Base-by-base conservation (phyloP, 2,888 invertebrate genomes). In the Oligia strigilis region DNA sequence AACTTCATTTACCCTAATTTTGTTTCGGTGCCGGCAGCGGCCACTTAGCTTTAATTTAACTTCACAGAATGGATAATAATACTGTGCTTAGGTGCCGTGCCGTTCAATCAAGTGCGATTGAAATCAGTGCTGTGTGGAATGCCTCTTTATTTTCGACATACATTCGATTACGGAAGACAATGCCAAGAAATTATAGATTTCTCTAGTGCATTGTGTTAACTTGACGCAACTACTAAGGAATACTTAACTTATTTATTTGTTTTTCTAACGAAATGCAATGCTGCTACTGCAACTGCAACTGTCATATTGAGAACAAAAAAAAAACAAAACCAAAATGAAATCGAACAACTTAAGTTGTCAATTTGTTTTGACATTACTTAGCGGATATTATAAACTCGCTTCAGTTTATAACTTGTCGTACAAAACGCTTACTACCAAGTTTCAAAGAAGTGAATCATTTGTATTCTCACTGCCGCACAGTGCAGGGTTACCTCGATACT, bases 391-490 rank as follows among this genome's bases (percentile, higher is more conserved):
- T 0, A 19, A 40, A 11, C 40, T 40, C 40, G 11, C 65, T 65
- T 40, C 5, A 65, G 40, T 23, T 0, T 71, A 13, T 79, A 60
- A 40, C 70, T 76, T 79, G 49, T 9, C 17, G 40, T 2, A 72
- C 17, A 14, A 43, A 74, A 36, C 23, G 0, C 36, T 78, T 55
- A 74, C 17, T 76, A 70, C 29, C 9, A 9, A 77, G 80, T 78
- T 82, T 83, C 81, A 78, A 86, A 89, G 83, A 89, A 90, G 76
- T 85, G 66, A 86, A 84, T 89, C 82, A 90, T 90, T 90, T 72
- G 77, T 89, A 91, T 90, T 88, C 90, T 82, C 58, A 19, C 6
- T 73, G 66, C 60, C 46, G 64, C 43, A 17, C 72, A 55, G 19
- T 40, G 65, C 77, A 81, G 83, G 78, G 82, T 75, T 85, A 82